A percentile compares a stretch with the other conserved stretches of the same genome.
These are phyloP conservation scores for Todiramphus chloris DNA, from an alignment of 2,113 vertebrate species.

Conservation along the genomic window DNA sequence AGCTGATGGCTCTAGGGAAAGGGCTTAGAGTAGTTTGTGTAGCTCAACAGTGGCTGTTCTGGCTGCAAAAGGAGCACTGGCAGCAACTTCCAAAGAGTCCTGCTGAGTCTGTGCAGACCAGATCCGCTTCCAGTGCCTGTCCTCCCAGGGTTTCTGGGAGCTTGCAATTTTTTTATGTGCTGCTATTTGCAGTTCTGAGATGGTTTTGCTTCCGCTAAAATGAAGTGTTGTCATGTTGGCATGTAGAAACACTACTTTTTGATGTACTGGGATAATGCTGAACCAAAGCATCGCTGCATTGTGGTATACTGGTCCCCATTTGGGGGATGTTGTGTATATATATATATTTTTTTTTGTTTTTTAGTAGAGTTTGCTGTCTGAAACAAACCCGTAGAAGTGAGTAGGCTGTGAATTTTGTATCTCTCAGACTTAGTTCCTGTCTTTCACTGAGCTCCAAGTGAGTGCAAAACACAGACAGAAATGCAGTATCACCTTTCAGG, in stretches of 20 bases:
- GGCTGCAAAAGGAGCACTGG: constrained; percentile 60
- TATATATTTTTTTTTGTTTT: neutral
- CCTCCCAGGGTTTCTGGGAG: neutral
- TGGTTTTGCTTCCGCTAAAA: constrained; percentile 2
- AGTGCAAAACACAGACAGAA: neutral
- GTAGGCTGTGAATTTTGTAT: neutral
- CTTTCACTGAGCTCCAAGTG: neutral
- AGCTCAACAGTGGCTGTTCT: constrained; percentile 52
- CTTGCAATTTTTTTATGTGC: neutral
- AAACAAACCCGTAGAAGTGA: neutral
- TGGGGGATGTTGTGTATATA: neutral
- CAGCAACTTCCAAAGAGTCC: constrained; percentile 58
- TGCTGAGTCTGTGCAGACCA: constrained; percentile 44
- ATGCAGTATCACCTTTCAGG: neutral
- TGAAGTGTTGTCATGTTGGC: neutral
- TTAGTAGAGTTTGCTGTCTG: neutral
- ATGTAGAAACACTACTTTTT: neutral
- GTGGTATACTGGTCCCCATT: neutral
- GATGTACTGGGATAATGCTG: neutral
- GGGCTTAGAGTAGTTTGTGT: constrained; percentile 13
- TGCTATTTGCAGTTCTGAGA: constrained; percentile 20
- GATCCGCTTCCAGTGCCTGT: constrained; percentile 30
- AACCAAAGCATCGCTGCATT: neutral
- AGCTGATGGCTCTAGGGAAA: constrained; percentile 20
- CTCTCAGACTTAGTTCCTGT: neutral